Percentiles rank a stretch among this genome's conserved stretches.
These are phyloP conservation scores for Embiotoca jacksoni DNA, from an alignment of 2,113 vertebrate species.

Conservation along the genomic window DNA sequence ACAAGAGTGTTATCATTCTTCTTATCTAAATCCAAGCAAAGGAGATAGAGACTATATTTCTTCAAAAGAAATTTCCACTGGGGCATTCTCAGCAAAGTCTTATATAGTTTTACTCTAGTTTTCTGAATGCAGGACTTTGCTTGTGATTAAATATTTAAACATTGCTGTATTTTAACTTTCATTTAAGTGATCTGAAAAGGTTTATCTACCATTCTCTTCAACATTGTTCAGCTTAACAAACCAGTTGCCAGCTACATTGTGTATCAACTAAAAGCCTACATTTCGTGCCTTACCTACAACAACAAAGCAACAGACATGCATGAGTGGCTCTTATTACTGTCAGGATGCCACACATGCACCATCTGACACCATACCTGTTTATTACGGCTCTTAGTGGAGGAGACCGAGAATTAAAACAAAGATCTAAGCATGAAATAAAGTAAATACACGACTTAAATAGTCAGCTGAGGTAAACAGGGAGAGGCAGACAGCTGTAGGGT, in stretches of 20 bases:
- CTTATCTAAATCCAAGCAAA: neutral
- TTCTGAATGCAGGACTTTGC: neutral
- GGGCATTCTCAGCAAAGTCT: neutral
- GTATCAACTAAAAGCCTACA: constrained; percentile 14
- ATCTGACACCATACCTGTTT: constrained; percentile 53
- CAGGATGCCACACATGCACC: constrained; percentile 37
- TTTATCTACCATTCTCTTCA: neutral
- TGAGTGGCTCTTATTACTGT: constrained; percentile 31
- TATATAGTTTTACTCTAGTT: neutral
- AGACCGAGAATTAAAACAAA: neutral
- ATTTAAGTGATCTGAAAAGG: neutral
- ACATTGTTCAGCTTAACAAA: constrained; percentile 3
- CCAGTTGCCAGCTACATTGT: neutral
- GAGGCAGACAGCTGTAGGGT: constrained; percentile 75
- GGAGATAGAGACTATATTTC: neutral
- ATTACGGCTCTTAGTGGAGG: constrained; percentile 42
- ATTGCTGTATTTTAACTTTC: neutral
- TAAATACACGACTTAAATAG: constrained; percentile 54
- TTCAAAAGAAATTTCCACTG: neutral
- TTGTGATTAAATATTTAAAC: neutral
- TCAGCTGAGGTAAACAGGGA: constrained; percentile 76
- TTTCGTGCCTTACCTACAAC: constrained; percentile 8
- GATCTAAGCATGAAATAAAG: neutral
- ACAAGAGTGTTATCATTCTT: neutral
- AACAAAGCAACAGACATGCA: constrained; percentile 20